Conservation (phyloP, 2,888 invertebrate genomes). For the Campoplex capitator region DNA sequence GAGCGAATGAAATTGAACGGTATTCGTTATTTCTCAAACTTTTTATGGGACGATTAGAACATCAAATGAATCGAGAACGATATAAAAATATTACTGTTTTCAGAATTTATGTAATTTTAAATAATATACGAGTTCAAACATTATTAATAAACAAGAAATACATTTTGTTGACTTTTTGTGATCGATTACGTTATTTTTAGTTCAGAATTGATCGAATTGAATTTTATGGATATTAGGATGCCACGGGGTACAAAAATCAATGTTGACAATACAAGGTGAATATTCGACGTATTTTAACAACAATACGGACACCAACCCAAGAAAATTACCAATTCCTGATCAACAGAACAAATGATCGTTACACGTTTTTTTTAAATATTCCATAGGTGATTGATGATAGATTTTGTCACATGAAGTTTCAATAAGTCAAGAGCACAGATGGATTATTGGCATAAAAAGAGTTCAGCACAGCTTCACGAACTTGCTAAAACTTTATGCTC, state of each 20-base stretch:
- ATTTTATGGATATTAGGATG: neutral
- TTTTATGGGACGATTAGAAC: too few species aligned
- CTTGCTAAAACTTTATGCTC: neutral
- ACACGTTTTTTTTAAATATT: neutral
- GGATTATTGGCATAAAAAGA: neutral
- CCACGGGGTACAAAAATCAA: neutral
- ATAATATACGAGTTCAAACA: too few species aligned
- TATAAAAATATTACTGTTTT: too few species aligned
- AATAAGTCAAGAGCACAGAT: neutral
- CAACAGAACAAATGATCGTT: neutral
- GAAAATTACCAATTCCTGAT: constrained; percentile 1
- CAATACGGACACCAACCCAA: neutral
- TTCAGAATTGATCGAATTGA: neutral
- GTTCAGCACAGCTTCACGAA: neutral
- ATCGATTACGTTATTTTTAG: neutral
- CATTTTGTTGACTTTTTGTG: neutral
- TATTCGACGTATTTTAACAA: neutral
- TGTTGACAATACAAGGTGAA: neutral
- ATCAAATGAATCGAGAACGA: too few species aligned
- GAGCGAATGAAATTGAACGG: neutral
- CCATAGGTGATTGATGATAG: neutral
- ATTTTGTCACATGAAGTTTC: neutral
- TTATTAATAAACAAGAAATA: neutral
- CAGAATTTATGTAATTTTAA: too few species aligned
- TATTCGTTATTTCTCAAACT: neutral